These are phyloP conservation scores for Aplysia californica DNA, from an alignment of 1,140 invertebrate species.

Conservation along the genomic window DNA sequence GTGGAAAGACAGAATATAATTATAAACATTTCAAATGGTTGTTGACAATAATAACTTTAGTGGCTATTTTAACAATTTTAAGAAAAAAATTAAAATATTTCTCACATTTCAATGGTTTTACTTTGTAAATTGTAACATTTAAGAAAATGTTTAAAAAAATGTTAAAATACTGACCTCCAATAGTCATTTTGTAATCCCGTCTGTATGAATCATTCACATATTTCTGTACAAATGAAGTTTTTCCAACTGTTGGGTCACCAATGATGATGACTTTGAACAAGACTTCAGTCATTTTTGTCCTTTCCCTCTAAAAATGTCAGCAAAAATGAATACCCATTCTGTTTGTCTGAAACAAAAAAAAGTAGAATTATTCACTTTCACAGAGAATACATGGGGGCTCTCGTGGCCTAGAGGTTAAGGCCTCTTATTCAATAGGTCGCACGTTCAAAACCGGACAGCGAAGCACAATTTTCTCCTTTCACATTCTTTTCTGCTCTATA, in stretches of 20 bases:
- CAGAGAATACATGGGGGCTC: too few relatives aligned
- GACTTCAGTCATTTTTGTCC: constrained; percentile 77
- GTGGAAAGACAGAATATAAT: not conserved
- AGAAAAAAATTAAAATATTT: too few relatives aligned
- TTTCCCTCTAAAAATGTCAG: too few relatives aligned
- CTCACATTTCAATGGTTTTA: not conserved
- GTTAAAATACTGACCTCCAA: constrained; percentile 51
- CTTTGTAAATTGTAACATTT: not conserved
- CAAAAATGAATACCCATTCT: too few relatives aligned
- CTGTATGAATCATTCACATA: constrained; percentile 92
- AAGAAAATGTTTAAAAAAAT: not conserved
- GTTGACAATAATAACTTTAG: not conserved
- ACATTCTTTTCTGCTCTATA: too few relatives aligned
- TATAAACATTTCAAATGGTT: not conserved
- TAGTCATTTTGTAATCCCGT: constrained; percentile 95
- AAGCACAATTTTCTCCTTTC: too few relatives aligned
- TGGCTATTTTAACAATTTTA: too few relatives aligned
- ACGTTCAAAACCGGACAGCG: too few relatives aligned
- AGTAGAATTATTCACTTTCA: too few relatives aligned
- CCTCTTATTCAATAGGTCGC: too few relatives aligned
- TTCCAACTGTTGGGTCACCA: constrained; percentile 95
- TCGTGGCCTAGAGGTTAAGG: too few relatives aligned
- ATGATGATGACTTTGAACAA: constrained; percentile 98
- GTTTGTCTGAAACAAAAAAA: too few relatives aligned
- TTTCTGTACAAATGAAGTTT: constrained; percentile 90